Evolutionary conservation across 2,113 vertebrate genomes (phyloP).

Genomic region (Chaenocephalus aceratus): DNA sequence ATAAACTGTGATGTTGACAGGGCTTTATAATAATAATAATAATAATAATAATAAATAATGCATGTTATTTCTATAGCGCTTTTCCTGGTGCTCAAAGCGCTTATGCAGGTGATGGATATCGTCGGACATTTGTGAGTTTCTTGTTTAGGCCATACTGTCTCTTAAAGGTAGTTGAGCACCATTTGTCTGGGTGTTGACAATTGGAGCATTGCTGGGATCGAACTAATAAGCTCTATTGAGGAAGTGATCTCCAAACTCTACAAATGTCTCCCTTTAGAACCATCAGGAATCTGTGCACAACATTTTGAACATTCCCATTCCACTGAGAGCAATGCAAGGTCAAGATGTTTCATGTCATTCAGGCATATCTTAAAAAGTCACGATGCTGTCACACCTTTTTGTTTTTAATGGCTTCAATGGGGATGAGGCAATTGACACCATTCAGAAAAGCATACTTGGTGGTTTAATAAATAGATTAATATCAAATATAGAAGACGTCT

Average conservation of each 20-base stretch:
- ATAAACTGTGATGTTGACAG: slow-evolving; percentile 5
- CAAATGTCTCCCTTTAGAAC: neutral
- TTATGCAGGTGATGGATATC: neutral
- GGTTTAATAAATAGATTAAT: no score
- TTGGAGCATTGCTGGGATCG: neutral
- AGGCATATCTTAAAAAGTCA: neutral
- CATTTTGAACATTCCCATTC: neutral
- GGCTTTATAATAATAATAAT: no score
- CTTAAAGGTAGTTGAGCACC: neutral
- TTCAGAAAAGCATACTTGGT: no score
- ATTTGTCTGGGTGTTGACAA: neutral
- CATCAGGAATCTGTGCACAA: no score
- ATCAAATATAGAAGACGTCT: no score
- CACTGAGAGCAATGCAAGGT: neutral
- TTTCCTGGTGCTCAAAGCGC: neutral
- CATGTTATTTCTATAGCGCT: no score
- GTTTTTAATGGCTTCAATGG: neutral
- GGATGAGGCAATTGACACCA: neutral
- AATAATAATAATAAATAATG: no score
- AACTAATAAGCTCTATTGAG: neutral
- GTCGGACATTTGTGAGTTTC: neutral
- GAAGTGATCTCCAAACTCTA: neutral
- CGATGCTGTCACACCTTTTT: neutral
- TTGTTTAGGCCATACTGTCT: neutral
- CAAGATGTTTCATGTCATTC: neutral